Evolutionary conservation across 2,888 invertebrate genomes (phyloP).

Genomic region (Pedicia rivosa): DNA sequence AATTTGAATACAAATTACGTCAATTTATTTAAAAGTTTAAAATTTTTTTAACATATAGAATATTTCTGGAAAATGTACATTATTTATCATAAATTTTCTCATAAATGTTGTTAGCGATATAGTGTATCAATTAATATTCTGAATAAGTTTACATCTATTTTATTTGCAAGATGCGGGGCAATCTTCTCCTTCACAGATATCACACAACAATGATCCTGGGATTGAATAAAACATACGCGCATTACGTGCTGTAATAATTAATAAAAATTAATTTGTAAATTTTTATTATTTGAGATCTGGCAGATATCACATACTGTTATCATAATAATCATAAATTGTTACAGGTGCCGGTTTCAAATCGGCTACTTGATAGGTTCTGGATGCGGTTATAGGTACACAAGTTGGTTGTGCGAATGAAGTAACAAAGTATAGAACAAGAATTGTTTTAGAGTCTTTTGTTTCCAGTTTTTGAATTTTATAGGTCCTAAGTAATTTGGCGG

Average conservation of each 20-base stretch:
- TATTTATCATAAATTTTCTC: no score
- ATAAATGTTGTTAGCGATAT: no score
- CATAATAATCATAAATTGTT: slow-evolving; percentile 80
- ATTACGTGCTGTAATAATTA: slow-evolving; percentile 44
- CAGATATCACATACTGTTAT: slow-evolving; percentile 79
- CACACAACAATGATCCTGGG: slow-evolving; percentile 53
- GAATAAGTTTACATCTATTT: no score
- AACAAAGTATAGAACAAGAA: slow-evolving; percentile 61
- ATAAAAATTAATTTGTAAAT: slow-evolving; percentile 20
- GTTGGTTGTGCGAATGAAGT: slow-evolving; percentile 50
- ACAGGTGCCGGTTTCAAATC: slow-evolving; percentile 76
- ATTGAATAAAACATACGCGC: slow-evolving; percentile 71
- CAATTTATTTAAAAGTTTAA: no score
- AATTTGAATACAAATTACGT: no score
- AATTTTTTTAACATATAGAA: no score
- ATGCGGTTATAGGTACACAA: slow-evolving; percentile 77
- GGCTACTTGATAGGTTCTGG: slow-evolving; percentile 71
- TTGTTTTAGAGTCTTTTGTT: slow-evolving; percentile 43
- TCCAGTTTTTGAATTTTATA: slow-evolving; percentile 42
- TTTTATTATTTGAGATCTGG: no score
- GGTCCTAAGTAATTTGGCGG: neutral
- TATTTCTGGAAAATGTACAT: no score
- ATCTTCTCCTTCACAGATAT: slow-evolving; percentile 61
- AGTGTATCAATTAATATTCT: no score
- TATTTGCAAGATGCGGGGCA: no score